Percentiles rank a stretch among this genome's conserved stretches.
Conservation (phyloP, 2,888 invertebrate genomes). For the Ormia ochracea region DNA sequence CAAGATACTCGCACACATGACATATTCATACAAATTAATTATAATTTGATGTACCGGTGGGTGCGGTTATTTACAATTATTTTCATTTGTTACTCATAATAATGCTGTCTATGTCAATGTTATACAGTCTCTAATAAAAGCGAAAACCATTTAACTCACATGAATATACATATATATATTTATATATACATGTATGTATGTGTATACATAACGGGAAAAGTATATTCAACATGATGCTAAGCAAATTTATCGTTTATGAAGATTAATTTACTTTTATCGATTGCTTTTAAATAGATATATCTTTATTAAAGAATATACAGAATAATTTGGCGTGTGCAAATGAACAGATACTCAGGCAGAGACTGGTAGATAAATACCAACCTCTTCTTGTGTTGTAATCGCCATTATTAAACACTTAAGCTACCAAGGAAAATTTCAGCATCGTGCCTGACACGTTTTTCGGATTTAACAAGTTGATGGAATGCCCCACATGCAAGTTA, state of each 20-base stretch:
- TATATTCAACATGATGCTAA: background rate
- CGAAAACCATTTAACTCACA: too few relatives aligned
- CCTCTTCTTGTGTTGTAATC: slow-evolving; percentile 24
- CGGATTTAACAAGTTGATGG: slow-evolving; percentile 51
- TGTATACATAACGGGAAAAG: background rate
- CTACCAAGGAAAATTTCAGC: slow-evolving; percentile 48
- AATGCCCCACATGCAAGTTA: slow-evolving; percentile 9
- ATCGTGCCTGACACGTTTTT: slow-evolving; percentile 45
- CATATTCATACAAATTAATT: too few relatives aligned
- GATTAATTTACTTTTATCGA: slow-evolving; percentile 11
- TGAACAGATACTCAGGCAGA: background rate
- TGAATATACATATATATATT: too few relatives aligned
- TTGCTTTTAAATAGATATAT: slow-evolving; percentile 8
- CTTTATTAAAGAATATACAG: background rate
- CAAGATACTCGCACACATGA: too few relatives aligned
- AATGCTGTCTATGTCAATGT: too few relatives aligned
- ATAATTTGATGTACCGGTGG: too few relatives aligned
- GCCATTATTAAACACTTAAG: slow-evolving; percentile 54
- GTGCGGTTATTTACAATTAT: too few relatives aligned
- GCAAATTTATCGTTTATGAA: slow-evolving; percentile 13
- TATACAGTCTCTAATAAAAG: too few relatives aligned
- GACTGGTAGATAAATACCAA: background rate
- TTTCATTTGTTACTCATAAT: too few relatives aligned
- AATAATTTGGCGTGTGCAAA: background rate
- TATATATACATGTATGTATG: too few relatives aligned